Evolutionary conservation across 2,113 vertebrate species (phyloP).

Genomic region (Siniperca chuatsi): DNA sequence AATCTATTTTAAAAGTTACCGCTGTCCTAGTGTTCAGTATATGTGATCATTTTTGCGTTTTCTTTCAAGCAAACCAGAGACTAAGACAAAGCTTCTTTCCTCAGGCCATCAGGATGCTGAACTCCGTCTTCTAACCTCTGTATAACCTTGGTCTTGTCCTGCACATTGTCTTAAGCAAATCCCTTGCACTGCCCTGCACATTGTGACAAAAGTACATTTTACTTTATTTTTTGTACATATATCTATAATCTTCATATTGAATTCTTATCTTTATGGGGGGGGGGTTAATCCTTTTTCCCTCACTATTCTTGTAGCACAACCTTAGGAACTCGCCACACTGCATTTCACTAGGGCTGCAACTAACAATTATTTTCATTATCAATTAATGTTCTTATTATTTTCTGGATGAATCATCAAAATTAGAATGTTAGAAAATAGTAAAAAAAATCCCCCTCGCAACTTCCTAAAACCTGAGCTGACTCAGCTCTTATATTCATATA

Average conservation of each 20-base stretch:
- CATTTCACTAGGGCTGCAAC: not conserved
- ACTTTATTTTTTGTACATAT: too few relatives aligned
- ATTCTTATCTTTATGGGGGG: too few relatives aligned
- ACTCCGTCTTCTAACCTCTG: not conserved
- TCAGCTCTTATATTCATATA: too few relatives aligned
- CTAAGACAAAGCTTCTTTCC: not conserved
- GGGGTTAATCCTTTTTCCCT: not conserved
- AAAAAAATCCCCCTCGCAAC: too few relatives aligned
- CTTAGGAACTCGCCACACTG: not conserved
- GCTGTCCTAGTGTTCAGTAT: not conserved
- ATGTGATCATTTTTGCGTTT: not conserved
- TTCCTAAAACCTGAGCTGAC: too few relatives aligned
- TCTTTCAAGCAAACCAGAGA: too few relatives aligned
- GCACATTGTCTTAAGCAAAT: not conserved
- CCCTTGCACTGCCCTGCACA: not conserved
- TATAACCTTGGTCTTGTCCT: not conserved
- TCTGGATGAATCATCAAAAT: too few relatives aligned
- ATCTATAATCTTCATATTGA: too few relatives aligned
- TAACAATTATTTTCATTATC: not conserved
- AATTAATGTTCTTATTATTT: too few relatives aligned
- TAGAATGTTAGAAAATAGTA: too few relatives aligned
- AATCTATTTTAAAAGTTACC: not conserved
- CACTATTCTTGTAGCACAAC: not conserved
- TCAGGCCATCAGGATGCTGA: not conserved
- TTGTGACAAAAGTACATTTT: too few relatives aligned